phyloP scores from a whole-genome alignment of 1,140 invertebrate genomes.

The Tetragonula clypearis region DNA sequence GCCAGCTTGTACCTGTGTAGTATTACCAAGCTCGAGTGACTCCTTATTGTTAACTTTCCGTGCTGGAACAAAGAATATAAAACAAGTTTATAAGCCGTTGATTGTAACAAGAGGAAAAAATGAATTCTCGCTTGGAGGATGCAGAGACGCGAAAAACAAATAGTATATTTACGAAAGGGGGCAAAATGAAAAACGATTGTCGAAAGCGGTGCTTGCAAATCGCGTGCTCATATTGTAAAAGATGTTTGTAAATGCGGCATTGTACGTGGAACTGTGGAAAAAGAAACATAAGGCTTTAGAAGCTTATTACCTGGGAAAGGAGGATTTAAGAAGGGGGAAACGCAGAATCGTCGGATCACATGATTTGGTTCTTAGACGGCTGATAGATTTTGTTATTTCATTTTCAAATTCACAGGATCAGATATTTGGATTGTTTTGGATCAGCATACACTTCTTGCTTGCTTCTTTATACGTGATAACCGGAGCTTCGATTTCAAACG shows the following conservation, averaged over 20 bases:
- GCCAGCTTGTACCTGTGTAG: neutral
- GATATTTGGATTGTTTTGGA: neutral
- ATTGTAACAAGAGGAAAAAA: neutral
- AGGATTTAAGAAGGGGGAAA: neutral
- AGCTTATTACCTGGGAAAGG: neutral
- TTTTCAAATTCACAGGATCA: neutral
- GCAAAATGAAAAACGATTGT: neutral
- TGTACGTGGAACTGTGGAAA: neutral
- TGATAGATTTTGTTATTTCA: neutral
- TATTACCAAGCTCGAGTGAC: neutral
- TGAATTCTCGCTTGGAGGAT: neutral
- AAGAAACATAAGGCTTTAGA: neutral
- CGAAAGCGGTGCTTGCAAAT: neutral
- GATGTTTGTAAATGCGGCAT: neutral
- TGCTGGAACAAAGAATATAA: slow-evolving; percentile 1
- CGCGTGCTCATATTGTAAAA: neutral
- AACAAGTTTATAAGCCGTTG: slow-evolving; percentile 1
- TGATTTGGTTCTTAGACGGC: neutral
- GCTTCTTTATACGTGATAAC: too few species aligned
- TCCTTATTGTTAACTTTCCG: neutral
- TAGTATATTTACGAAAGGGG: neutral
- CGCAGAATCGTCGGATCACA: neutral
- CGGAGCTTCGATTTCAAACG: too few species aligned
- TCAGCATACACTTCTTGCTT: too few species aligned
- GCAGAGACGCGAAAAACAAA: neutral